Base-by-base conservation (phyloP, 2,113 vertebrate species). In the Amazona guildingii region DNA sequence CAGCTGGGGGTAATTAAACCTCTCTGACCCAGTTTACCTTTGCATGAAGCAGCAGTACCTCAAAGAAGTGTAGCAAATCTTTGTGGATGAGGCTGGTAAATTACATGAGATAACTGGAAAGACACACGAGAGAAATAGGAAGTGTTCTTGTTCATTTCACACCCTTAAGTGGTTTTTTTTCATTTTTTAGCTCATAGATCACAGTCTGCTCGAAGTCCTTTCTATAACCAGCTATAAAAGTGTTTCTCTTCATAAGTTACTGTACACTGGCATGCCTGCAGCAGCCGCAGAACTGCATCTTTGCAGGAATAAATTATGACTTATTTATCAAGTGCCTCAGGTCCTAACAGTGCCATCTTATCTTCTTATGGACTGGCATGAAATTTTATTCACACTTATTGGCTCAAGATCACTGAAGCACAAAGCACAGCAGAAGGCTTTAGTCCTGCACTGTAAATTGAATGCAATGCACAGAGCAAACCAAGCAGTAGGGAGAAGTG, bases 321-420 rank as follows among this genome's bases (percentile, higher is more conserved):
- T 93, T 96, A 97, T 98, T 97, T 96, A 85, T 79, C 69, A 96
- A 96, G 92, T 82, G 69, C 79, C 54, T 68, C 90, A 6, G 24
- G 62, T 88, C 74, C 81, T 96, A 83, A 80, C 89, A 95, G 79
- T 62, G 72, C 85, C 75, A 86, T 95, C 66, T 76, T 89, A 92
- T 67, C 78, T 88, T 88, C 75, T 79, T 86, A 93, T 6, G 51
- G 86, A 90, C 94, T 96, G 94, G 96, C 64, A 92, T 64, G 86
- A 96, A 96, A 95, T 95, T 97, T 97, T 97, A 97, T 98, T 97
- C 92, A 88, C 55, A 33, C 35, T 96, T 95, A 94, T 37, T 83
- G 93, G 83, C 69, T 96, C n/a, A 94, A 90, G 91, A 83, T 93
- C 39, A 9, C 55, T 94, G 86, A 96, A 95, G 94, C 90, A 96